Evolutionary conservation across 2,888 invertebrate species (phyloP), one percentile per base, ranked within the genome.

Genomic region (Atethmia centrago): DNA sequence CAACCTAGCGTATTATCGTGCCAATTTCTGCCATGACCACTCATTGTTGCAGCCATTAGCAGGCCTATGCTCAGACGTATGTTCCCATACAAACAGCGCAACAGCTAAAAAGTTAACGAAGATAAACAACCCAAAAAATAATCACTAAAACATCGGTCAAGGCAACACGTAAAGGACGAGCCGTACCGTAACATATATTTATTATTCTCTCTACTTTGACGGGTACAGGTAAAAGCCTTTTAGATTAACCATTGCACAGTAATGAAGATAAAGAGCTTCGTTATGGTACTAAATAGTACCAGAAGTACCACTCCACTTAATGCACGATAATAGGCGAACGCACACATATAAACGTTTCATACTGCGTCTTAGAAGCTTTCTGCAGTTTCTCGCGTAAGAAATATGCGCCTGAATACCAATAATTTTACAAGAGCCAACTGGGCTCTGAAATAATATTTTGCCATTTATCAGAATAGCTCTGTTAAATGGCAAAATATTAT

Each of bases 181-280:
- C 40, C 56, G 47, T 56, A 65, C 69, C 74, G 66, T 81, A 85
- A 86, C 89, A 84, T 88, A 84, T 93, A 93, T 93, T 93, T 93
- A 93, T 93, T 92, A 92, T 93, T 91, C 92, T 89, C 89, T 91
- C 85, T 90, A 88, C 88, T 92, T 91, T 92, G 92, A 93, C 91
- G 90, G 58, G 84, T 74, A 83, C 91, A 93, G 94, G 93, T 94
- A 93, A 94, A 94, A 93, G 93, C 92, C 91, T 93, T 93, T 90
- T 92, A 91, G 92, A 93, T 94, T 92, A 94, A 92, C 90, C 92
- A 90, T 91, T 93, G 92, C 92, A 92, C 82, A 88, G 81, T 94
- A 94, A 95, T 94, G 94, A 94, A 93, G 94, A 94, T 92, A 93
- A 94, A 94, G 92, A 89, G 92, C 87, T 89, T 88, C 85, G 87